Base-by-base conservation (phyloP, 2,888 invertebrate species). In the Strigamia transsilvanica region DNA sequence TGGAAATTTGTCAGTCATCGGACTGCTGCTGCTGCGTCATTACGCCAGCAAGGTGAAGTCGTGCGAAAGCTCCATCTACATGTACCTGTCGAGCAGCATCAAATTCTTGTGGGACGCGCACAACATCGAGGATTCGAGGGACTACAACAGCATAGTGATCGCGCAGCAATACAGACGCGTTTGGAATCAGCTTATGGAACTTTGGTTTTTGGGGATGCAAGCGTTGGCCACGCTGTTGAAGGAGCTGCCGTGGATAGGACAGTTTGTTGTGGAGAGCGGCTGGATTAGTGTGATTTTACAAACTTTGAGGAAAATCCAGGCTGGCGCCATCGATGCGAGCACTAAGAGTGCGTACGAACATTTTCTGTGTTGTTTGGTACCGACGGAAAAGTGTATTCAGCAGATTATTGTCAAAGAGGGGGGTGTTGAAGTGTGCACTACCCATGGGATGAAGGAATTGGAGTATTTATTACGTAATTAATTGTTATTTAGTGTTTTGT, bases 141-240 rank as follows among this genome's bases (percentile, higher is more conserved):
- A 95, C 87, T 93, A 94, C 0, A 92, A 91, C 12, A 93, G 93
- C 81, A 89, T 97, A 83, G 94, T 95, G 2, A 94, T 96, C 0
- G 91, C 95, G 0, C 93, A 95, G 90, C 90, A 92, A 2, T 97
- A 97, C 88, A 95, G 95, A 86, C 93, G 94, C 87, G 91, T 92
- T 86, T 97, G 97, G 97, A 92, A 92, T 90, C 96, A 96, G 87
- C 91, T 97, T 83, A 94, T 93, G 87, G 97, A 97, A 86, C 89
- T 97, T 15, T 97, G 97, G 97, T 97, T 96, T 88, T 90, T 97
- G 83, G 96, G 96, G 27, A 95, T 97, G 95, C 96, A 97, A 88
- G 96, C 96, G 1, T 93, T 97, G 91, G 92, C 94, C 86, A 92
- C 93, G 46, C 92, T 96, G 0, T 88, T 96, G 61, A 92, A 94